Evolutionary conservation across 2,113 vertebrate species (phyloP), one percentile per base, ranked within the genome.

Genomic region (Helogale parvula): DNA sequence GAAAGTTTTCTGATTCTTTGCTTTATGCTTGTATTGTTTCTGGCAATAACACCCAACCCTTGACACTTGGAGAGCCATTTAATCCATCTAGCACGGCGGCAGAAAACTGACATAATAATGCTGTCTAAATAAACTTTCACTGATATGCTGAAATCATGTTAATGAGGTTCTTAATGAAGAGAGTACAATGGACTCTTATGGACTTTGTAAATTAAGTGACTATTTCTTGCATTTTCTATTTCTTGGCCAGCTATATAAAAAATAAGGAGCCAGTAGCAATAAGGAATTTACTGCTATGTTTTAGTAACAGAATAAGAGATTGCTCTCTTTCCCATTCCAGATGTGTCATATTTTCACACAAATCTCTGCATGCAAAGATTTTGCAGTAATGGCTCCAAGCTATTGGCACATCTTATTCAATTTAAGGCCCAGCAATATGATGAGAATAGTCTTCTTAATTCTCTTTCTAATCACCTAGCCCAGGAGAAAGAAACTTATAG

Each of bases 1-100:
- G 88, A 82, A 91, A 4, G 47, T 94, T 52, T 84, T 1, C 9
- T 38, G 0, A 85, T 90, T 96, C 94, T 95, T 71, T 57, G 27
- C 94, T 96, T 98, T 60, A 76, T 95, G 35, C 33, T 92, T 82
- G 12, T 4, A 23, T 69, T 93, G 11, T 79, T 85, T 96, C 77
- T n/a, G 92, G n/a, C 17, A 97, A 35, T 74, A 87, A 47, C 11
- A 72, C 14, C 90, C 60, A 63, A 81, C 4, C 19, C 41, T 81
- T 90, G 45, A 90, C 38, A 69, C 38, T 0, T 41, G n/a, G n/a
- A 84, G 69, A 92, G 50, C 9, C 54, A 47, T 17, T 94, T 88
- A 63, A 63, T 31, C 92, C 47, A 88, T 38, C 23, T 60, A 82
- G 66, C 60, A 77, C 14, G 94, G 57, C 81, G 90, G 29, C 29